Evolutionary conservation across 2,113 vertebrate genomes (phyloP), one percentile per base, ranked within the genome.

Genomic region (Prunella fulvescens): DNA sequence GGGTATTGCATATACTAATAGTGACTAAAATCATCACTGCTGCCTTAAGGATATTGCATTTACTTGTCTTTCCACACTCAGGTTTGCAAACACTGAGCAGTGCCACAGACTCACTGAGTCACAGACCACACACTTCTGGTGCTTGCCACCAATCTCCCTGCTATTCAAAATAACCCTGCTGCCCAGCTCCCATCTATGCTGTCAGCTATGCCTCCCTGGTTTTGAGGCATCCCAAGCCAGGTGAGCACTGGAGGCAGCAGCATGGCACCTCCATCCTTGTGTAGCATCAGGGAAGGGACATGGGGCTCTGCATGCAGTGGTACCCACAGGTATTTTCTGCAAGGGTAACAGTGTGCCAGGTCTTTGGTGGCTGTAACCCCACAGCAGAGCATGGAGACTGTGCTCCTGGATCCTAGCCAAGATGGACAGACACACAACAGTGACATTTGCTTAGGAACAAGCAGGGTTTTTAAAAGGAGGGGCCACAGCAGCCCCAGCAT

Each of bases 251-350:
- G 31, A 57, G 35, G 29, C 31, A 72, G 54, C 74, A 82, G 57
- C 33, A 44, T 0, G 12, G 50, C 54, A 70, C 12, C 50, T 40
- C 65, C 48, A 61, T 20, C 39, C 50, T 20, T 9, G 4, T 1
- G 7, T 0, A 13, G 77, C 58, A 61, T 2, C 73, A 66, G 51
- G 50, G 28, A 35, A 12, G 60, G 60, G 39, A 54, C 5, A 2
- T 8, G 7, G 51, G 35, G 47, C 60, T 91, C 69, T 33, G 42
- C 0, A 0, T 23, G 22, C 58, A 72, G 54, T 1, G 0, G 53
- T 22, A 89, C 58, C 33, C 16, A 4, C 53, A 51, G 72, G 6
- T 61, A 11, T 39, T 54, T 76, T 78, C 57, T 18, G 12, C 58
- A 60, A 78, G 50, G n/a, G 11, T 9, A 83, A 67, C 20, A 7